phyloP scores from a whole-genome alignment of 1,140 invertebrate species.

The Platyscapa corneri region DNA sequence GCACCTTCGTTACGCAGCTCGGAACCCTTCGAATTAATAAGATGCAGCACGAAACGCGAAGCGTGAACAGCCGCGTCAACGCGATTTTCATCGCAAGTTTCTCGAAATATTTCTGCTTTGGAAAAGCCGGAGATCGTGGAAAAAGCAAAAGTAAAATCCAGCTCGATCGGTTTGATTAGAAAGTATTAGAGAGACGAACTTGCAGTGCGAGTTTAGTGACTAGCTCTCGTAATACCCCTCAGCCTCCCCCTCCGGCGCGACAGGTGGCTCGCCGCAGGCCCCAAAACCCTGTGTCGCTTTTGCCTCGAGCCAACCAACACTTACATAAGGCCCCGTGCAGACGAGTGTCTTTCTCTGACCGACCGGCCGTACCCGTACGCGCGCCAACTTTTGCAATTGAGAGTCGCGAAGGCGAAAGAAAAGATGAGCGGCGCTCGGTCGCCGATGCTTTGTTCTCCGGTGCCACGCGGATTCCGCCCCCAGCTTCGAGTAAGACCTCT shows the following conservation, averaged over 20 bases:
- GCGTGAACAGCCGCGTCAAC: not conserved
- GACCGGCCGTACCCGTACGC: not conserved
- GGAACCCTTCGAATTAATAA: not conserved
- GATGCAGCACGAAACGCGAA: too few relatives aligned
- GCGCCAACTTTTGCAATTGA: constrained; percentile 14
- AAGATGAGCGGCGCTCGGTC: not conserved
- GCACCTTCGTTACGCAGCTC: not conserved
- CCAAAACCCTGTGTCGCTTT: constrained; percentile 11
- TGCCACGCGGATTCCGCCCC: not conserved
- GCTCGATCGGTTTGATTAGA: constrained; percentile 69
- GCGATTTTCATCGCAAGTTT: not conserved
- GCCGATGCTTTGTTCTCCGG: not conserved
- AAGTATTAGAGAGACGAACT: constrained; percentile 65
- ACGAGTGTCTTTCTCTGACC: constrained; percentile 18
- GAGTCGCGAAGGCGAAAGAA: not conserved
- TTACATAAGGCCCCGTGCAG: constrained; percentile 58
- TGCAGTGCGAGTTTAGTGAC: not conserved
- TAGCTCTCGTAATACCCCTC: not conserved
- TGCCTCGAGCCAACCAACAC: constrained; percentile 61
- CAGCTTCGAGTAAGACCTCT: not conserved
- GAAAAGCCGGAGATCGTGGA: constrained; percentile 21
- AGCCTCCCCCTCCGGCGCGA: not conserved
- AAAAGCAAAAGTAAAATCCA: constrained; percentile 44
- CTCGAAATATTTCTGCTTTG: constrained; percentile 25
- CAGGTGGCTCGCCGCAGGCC: not conserved